Percentiles rank a stretch among this genome's conserved stretches.
phyloP scores from a whole-genome alignment of 2,113 vertebrate genomes.

The Spheniscus mendiculus region DNA sequence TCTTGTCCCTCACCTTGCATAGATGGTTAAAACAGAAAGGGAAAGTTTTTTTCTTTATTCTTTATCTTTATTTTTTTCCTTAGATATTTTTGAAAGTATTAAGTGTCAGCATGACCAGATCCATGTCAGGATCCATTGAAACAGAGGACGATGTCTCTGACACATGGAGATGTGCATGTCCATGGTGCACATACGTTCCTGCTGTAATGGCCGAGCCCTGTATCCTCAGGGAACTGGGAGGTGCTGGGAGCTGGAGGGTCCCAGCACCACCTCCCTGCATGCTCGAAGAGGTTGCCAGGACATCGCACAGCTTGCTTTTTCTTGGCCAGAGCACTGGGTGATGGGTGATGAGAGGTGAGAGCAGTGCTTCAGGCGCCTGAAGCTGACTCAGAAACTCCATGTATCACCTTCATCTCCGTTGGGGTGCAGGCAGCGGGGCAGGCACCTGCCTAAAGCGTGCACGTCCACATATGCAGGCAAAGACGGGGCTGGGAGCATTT shows the following conservation, averaged over 20 bases:
- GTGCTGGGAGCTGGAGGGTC: background rate
- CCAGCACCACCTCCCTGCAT: background rate
- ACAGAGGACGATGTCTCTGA: background rate
- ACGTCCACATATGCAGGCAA: fast-evolving
- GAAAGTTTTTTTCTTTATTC: background rate
- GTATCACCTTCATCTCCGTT: background rate
- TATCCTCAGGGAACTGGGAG: background rate
- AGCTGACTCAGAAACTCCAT: background rate
- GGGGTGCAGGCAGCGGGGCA: background rate
- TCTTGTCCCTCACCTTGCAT: background rate
- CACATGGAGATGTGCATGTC: background rate
- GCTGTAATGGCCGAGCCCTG: background rate
- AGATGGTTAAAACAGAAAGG: background rate
- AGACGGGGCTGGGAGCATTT: background rate
- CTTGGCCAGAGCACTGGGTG: background rate
- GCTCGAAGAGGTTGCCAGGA: background rate
- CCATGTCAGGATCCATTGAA: background rate
- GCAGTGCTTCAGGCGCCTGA: background rate
- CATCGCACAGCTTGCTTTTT: background rate
- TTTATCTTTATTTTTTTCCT: background rate
- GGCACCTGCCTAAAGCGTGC: background rate
- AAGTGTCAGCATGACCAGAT: background rate
- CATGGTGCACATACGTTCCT: too few relatives aligned
- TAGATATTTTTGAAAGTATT: background rate
- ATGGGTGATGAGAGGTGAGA: background rate